Evolutionary conservation across 2,888 invertebrate species (phyloP).

Genomic region (Morpho achilles): DNA sequence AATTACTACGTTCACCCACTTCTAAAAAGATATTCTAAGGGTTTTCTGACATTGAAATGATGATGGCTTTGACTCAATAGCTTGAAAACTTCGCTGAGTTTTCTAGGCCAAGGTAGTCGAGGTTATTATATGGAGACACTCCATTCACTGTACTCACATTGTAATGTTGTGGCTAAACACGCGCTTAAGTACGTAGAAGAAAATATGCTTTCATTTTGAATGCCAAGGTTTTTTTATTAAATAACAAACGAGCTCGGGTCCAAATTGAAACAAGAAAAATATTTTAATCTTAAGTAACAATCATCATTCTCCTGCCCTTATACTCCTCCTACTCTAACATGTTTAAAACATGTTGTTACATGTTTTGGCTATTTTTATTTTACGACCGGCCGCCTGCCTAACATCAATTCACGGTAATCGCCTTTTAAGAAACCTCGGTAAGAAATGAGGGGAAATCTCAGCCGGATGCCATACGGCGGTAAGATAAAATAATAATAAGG

Average conservation of each 20-base stretch:
- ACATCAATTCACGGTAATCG: too few species aligned
- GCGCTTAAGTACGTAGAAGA: constrained; percentile 6
- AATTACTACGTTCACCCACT: constrained; percentile 9
- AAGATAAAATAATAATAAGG: too few species aligned
- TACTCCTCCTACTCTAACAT: too few species aligned
- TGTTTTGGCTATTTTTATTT: too few species aligned
- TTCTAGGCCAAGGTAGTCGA: constrained; percentile 19
- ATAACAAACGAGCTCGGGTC: background rate
- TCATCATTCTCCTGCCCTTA: too few species aligned
- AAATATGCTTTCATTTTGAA: constrained; percentile 11
- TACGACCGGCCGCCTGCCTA: too few species aligned
- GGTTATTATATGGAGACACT: constrained; percentile 9
- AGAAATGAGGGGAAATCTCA: too few species aligned
- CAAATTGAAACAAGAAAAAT: background rate
- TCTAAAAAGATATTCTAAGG: constrained; percentile 14
- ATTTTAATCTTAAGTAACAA: too few species aligned
- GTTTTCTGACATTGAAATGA: constrained; percentile 13
- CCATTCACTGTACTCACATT: constrained; percentile 13
- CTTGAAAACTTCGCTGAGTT: constrained; percentile 6
- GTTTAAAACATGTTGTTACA: too few species aligned
- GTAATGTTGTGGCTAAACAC: constrained; percentile 17
- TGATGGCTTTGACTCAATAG: constrained; percentile 11
- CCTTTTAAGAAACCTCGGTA: too few species aligned
- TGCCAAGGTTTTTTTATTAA: constrained; percentile 8
- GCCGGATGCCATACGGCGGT: too few species aligned